Evolutionary conservation across 1,140 invertebrate species (phyloP).

Genomic region (Drosophila kohkoa): DNA sequence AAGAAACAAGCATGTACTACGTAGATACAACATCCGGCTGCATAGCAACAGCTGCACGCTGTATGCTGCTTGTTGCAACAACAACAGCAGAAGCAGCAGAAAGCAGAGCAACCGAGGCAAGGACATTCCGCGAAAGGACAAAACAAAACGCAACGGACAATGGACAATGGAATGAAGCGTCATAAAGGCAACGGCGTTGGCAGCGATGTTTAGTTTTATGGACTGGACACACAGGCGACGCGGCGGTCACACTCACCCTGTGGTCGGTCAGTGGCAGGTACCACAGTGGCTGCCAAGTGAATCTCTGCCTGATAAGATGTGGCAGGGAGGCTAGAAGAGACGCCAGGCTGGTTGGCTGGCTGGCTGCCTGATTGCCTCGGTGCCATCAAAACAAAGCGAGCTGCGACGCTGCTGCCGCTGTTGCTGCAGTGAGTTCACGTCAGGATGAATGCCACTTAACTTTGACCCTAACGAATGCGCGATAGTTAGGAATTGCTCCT

Average conservation of each 20-base stretch:
- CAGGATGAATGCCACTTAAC: constrained; percentile 69
- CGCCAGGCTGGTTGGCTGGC: not conserved
- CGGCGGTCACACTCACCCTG: constrained; percentile 10
- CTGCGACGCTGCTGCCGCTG: not conserved
- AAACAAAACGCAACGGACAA: constrained; percentile 45
- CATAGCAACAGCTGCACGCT: constrained; percentile 34
- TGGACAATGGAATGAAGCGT: constrained; percentile 32
- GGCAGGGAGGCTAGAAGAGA: constrained; percentile 16
- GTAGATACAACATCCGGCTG: constrained; percentile 36
- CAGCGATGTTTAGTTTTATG: constrained; percentile 51
- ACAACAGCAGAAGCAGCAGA: constrained; percentile 6
- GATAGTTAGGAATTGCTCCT: constrained; percentile 57
- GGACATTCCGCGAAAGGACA: constrained; percentile 33
- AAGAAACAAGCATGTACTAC: not conserved
- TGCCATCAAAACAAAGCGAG: constrained; percentile 65
- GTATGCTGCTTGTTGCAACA: constrained; percentile 26
- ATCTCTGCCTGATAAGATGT: constrained; percentile 57
- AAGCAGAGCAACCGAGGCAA: constrained; percentile 9
- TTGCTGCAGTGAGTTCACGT: constrained; percentile 7
- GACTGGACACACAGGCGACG: constrained; percentile 10
- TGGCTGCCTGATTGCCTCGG: constrained; percentile 55
- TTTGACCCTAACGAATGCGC: constrained; percentile 76
- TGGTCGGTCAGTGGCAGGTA: constrained; percentile 15
- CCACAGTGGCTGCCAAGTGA: constrained; percentile 15
- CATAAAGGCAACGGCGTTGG: constrained; percentile 33